Conservation (phyloP, 1,140 invertebrate species). For the Cyphomyrmex costatus region DNA sequence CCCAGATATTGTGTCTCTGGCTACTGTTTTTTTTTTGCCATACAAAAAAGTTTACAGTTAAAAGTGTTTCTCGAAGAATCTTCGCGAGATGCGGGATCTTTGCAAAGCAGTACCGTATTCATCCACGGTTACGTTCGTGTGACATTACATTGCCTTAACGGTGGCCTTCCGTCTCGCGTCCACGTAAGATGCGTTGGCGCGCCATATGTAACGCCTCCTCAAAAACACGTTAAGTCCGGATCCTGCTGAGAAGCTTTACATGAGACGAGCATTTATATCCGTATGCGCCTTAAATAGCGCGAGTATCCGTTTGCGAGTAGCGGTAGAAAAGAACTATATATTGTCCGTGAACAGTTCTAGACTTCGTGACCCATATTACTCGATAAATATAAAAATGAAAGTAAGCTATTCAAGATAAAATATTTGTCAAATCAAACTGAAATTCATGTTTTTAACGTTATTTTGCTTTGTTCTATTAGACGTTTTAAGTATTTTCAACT, state of each 20-base stretch:
- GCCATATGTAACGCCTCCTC: conserved; percentile 47
- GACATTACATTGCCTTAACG: conserved; percentile 49
- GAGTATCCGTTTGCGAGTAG: neutral
- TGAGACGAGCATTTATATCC: neutral
- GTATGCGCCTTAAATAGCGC: neutral
- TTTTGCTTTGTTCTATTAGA: neutral
- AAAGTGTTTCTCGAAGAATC: conserved; percentile 11
- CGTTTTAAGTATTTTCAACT: neutral
- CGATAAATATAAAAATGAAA: neutral
- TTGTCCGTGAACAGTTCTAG: neutral
- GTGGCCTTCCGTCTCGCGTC: conserved; percentile 23
- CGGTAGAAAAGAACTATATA: neutral
- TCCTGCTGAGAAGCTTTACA: conserved; percentile 37
- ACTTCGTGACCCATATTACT: neutral
- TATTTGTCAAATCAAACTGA: neutral
- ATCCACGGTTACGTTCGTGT: conserved; percentile 12
- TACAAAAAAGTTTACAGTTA: conserved; percentile 35
- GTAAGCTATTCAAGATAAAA: neutral
- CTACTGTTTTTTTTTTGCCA: neutral
- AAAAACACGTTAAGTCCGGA: conserved; percentile 8
- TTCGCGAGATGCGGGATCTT: neutral
- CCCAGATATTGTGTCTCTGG: no score
- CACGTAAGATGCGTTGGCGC: conserved; percentile 32
- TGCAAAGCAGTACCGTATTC: conserved; percentile 43
- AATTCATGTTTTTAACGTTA: neutral